Percentiles rank a stretch among this genome's conserved stretches.
Conservation (phyloP, 1,140 invertebrate genomes). For the Drosophila truncata region DNA sequence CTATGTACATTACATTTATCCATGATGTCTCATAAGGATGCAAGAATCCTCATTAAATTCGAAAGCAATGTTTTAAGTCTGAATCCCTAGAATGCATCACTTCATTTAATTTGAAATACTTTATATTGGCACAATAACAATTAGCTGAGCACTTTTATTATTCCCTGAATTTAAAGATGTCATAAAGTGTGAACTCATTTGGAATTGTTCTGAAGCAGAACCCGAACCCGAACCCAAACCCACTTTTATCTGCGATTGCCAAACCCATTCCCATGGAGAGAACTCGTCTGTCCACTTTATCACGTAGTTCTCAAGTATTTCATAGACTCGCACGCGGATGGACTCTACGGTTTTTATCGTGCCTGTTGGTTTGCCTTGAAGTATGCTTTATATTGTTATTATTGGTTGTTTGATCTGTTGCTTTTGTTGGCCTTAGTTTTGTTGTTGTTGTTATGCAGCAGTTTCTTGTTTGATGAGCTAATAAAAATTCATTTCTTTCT, state of each 20-base stretch:
- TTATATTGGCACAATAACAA: not conserved
- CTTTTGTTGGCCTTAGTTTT: slow-evolving; percentile 48
- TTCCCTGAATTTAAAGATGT: slow-evolving; percentile 1
- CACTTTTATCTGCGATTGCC: slow-evolving; percentile 5
- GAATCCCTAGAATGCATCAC: not conserved
- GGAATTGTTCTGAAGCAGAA: slow-evolving; percentile 6
- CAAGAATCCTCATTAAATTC: no score
- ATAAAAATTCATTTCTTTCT: slow-evolving; percentile 76
- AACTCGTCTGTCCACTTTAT: slow-evolving; percentile 70
- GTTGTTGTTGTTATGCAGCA: slow-evolving; percentile 77
- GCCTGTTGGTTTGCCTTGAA: slow-evolving; percentile 55
- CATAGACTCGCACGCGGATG: slow-evolving; percentile 23
- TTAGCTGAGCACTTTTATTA: not conserved
- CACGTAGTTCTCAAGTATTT: slow-evolving; percentile 73
- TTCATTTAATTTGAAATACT: not conserved
- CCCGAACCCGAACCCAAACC: not conserved
- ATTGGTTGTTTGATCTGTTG: slow-evolving; percentile 67
- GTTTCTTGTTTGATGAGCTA: slow-evolving; percentile 71
- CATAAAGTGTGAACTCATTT: slow-evolving; percentile 55
- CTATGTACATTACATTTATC: no score
- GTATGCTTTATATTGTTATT: slow-evolving; percentile 67
- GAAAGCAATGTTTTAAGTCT: no score
- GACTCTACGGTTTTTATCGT: slow-evolving; percentile 39
- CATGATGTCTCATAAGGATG: no score
- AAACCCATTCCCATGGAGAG: slow-evolving; percentile 32